phyloP scores from a whole-genome alignment of 2,797 vertebrate genomes.

The Hoplostethus atlanticus region DNA sequence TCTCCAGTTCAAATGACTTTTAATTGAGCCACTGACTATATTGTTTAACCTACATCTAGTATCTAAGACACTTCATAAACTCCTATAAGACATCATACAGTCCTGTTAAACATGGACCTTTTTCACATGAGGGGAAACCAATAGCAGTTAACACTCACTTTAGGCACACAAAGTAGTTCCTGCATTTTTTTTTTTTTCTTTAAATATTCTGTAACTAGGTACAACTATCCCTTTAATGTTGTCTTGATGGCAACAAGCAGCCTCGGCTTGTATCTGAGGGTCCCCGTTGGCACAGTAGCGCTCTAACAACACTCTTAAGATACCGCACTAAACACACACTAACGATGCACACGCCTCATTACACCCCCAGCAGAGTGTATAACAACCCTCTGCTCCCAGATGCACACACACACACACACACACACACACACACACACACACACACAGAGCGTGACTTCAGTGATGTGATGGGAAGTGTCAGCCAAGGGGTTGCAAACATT shows the following conservation, averaged over 20 bases:
- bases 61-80: no score
- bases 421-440: constrained; percentile 19
- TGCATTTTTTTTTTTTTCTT: background rate
- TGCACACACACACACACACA: constrained; percentile 39
- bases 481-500: constrained; percentile 85
- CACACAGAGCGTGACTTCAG: constrained; percentile 52
- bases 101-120: background rate
- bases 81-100: background rate
- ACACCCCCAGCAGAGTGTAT: constrained; percentile 73
- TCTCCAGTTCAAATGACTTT: constrained; percentile 5
- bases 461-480: constrained; percentile 88
- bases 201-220: background rate
- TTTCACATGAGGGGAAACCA: background rate
- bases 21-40: constrained; percentile 6
- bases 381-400: constrained; percentile 69
- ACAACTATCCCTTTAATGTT: constrained; percentile 18
- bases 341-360: constrained; percentile 79
- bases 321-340: constrained; percentile 69
- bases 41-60: background rate
- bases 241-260: constrained; percentile 27
- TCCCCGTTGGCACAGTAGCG: constrained; percentile 63
- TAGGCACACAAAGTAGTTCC: background rate
- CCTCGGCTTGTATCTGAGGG: constrained; percentile 34
- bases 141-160: background rate
- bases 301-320: constrained; percentile 72